phyloP scores from a whole-genome alignment of 2,888 invertebrate species.

The Gortyna flavago region DNA sequence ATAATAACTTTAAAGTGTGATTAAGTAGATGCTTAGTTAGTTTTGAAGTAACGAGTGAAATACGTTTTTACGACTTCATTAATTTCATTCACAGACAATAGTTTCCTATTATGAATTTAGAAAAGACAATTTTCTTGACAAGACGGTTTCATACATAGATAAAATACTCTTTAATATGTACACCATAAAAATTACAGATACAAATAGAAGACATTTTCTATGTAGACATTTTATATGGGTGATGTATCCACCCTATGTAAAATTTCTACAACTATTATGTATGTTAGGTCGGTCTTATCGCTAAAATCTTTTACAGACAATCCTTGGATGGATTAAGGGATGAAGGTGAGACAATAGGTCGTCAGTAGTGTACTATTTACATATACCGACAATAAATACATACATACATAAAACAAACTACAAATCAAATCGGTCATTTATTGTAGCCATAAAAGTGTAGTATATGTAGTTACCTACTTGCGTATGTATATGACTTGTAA shows the following conservation, averaged over 20 bases:
- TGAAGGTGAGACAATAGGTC: too few relatives aligned
- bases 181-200: background rate
- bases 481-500: background rate
- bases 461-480: background rate
- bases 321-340: too few relatives aligned
- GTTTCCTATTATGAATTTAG: background rate
- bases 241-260: too few relatives aligned
- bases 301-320: too few relatives aligned
- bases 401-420: background rate
- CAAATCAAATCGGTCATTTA: background rate
- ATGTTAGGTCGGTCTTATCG: too few relatives aligned
- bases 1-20: background rate
- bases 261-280: too few relatives aligned
- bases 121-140: background rate
- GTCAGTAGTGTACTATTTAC: too few relatives aligned
- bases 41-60: background rate
- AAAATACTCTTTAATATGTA: too few relatives aligned
- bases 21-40: background rate
- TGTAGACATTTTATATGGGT: background rate
- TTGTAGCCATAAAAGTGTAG: background rate
- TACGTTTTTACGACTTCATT: conserved; percentile 13
- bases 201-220: background rate
- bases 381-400: too few relatives aligned
- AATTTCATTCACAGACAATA: background rate
- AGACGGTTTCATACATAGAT: background rate